Conservation (phyloP, 2,113 vertebrate genomes). For the Dasyurus viverrinus region DNA sequence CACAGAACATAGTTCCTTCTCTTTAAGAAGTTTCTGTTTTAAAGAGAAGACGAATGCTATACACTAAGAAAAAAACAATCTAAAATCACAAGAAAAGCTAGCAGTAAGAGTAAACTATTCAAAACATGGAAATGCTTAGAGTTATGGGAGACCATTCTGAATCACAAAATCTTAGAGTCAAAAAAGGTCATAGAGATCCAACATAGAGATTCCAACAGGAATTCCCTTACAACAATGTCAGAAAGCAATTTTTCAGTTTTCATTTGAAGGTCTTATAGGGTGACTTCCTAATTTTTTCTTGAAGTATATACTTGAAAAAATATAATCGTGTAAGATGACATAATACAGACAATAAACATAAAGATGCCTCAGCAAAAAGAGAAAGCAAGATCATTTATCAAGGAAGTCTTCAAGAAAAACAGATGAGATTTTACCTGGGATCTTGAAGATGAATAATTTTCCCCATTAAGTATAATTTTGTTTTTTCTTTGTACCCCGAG, state of each 20-base stretch:
- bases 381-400: neutral
- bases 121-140: neutral
- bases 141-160: neutral
- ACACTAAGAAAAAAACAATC: neutral
- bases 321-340: neutral
- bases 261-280: neutral
- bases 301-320: neutral
- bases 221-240: neutral
- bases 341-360: neutral
- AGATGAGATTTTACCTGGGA: neutral
- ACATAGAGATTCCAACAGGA: neutral
- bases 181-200: neutral
- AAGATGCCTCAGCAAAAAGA: neutral
- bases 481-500: neutral
- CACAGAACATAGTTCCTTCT: slow-evolving; percentile 38
- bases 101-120: neutral
- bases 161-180: neutral
- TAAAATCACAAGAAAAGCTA: neutral
- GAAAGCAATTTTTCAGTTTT: neutral
- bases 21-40: slow-evolving; percentile 2
- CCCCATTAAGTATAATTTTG: neutral
- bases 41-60: slow-evolving; percentile 17
- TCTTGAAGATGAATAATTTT: neutral
- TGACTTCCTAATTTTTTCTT: neutral
- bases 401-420: neutral